These are phyloP conservation scores for Rallus crepitans DNA, from an alignment of 2,797 vertebrate genomes.

Conservation along the genomic window DNA sequence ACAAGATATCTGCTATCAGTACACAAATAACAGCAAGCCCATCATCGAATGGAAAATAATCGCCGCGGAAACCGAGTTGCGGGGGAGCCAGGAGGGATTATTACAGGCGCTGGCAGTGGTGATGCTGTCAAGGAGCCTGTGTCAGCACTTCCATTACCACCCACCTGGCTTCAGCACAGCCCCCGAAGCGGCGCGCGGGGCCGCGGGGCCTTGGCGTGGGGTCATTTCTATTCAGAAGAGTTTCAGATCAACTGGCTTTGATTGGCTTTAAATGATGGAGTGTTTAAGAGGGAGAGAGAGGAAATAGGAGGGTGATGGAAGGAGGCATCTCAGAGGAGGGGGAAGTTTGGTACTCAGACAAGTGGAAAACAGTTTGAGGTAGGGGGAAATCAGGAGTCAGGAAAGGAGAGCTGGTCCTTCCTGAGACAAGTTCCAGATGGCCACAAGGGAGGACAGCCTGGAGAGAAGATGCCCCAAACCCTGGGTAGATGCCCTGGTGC, in stretches of 20 bases:
- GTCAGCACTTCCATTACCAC: slow-evolving; percentile 74
- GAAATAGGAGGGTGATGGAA: slow-evolving; percentile 13
- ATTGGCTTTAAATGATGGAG: slow-evolving; percentile 60
- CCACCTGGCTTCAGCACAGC: slow-evolving; percentile 4
- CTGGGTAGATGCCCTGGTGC: neutral
- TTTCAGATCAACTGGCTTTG: slow-evolving; percentile 65
- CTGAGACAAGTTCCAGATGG: neutral
- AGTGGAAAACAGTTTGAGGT: slow-evolving; percentile 24
- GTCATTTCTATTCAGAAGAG: slow-evolving; percentile 65
- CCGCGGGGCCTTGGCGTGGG: neutral
- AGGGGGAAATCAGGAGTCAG: neutral
- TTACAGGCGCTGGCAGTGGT: slow-evolving; percentile 53
- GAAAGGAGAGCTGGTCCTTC: neutral
- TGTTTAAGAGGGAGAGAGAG: slow-evolving; percentile 49
- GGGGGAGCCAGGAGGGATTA: slow-evolving; percentile 51
- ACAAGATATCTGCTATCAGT: slow-evolving; percentile 74
- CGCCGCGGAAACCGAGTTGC: slow-evolving; percentile 38
- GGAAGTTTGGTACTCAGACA: neutral
- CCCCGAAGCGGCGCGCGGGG: neutral
- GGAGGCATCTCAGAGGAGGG: neutral
- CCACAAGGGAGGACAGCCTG: rapidly evolving
- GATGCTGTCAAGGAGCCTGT: slow-evolving; percentile 62
- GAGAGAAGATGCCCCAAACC: neutral
- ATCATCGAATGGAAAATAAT: slow-evolving; percentile 70
- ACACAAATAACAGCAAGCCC: slow-evolving; percentile 72